These are phyloP conservation scores for Drosophila erecta DNA, from an alignment of 1,140 invertebrate species.

Conservation along the genomic window DNA sequence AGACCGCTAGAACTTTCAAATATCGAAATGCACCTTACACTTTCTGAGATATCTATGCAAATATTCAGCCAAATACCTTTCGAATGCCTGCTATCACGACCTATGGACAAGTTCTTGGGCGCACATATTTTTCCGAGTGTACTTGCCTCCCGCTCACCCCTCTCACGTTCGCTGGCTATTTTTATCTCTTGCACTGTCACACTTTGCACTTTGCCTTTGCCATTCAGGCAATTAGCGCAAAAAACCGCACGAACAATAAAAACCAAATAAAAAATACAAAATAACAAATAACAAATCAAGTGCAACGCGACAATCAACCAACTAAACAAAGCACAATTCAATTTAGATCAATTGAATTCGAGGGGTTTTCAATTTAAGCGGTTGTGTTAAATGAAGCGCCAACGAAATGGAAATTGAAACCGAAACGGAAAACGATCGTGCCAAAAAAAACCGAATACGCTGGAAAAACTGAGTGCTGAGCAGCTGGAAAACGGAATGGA, in stretches of 20 bases:
- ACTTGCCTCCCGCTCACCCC: slow-evolving; percentile 11
- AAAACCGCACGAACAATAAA: slow-evolving; percentile 27
- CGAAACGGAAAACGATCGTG: slow-evolving; percentile 2
- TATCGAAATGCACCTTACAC: background rate
- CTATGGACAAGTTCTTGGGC: background rate
- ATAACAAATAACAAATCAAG: slow-evolving; percentile 7
- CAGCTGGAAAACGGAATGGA: slow-evolving; percentile 10
- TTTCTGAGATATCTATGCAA: background rate
- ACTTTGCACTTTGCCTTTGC: slow-evolving; percentile 61
- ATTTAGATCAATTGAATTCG: slow-evolving; percentile 2
- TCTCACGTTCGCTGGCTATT: slow-evolving; percentile 5
- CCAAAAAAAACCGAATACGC: background rate
- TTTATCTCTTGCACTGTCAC: slow-evolving; percentile 41
- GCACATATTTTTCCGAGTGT: slow-evolving; percentile 2
- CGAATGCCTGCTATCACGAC: background rate
- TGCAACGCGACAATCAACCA: slow-evolving; percentile 20
- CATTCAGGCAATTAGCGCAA: slow-evolving; percentile 47
- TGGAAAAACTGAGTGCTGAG: background rate
- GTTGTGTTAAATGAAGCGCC: slow-evolving; percentile 38
- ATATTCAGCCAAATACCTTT: background rate
- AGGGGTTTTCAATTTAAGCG: slow-evolving; percentile 23
- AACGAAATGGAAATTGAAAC: slow-evolving; percentile 37
- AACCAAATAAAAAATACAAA: background rate
- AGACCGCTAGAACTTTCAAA: background rate
- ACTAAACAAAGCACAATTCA: slow-evolving; percentile 6